phyloP scores from a whole-genome alignment of 2,888 invertebrate species.

The Mesorhabditis sp. region DNA sequence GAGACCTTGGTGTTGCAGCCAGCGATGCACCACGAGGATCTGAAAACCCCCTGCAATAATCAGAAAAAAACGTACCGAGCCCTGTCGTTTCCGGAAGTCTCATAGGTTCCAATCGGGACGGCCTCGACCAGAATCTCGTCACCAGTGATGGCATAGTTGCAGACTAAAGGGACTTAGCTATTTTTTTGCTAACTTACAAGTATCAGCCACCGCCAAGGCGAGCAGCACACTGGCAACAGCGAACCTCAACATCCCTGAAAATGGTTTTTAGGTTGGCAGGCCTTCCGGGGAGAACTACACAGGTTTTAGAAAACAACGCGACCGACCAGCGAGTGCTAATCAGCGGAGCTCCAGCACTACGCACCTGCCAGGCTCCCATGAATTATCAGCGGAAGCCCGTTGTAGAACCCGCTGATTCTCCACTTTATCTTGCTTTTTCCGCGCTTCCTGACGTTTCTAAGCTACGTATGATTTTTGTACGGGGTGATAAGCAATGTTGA shows the following conservation, averaged over 20 bases:
- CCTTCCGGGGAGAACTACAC: too few relatives aligned
- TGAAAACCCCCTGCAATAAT: constrained; percentile 9
- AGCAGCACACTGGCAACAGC: background rate
- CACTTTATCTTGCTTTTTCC: background rate
- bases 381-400: constrained; percentile 2
- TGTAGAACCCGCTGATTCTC: background rate
- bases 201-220: background rate
- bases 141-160: constrained; percentile 24
- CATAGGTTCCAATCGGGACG: constrained; percentile 27
- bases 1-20: constrained; percentile 27
- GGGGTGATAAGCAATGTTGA: background rate
- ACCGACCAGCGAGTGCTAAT: too few relatives aligned
- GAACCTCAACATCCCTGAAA: background rate
- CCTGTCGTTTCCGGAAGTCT: constrained; percentile 28
- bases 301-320: too few relatives aligned
- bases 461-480: background rate
- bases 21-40: constrained; percentile 32
- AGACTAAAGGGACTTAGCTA: constrained; percentile 14
- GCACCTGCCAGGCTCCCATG: background rate
- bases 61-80: constrained; percentile 16
- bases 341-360: too few relatives aligned
- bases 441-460: background rate
- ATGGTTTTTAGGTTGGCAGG: background rate
- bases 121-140: constrained; percentile 32
- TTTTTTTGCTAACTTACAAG: background rate